Evolutionary conservation across 2,888 invertebrate genomes (phyloP).

Genomic region (Harmothoe impar): DNA sequence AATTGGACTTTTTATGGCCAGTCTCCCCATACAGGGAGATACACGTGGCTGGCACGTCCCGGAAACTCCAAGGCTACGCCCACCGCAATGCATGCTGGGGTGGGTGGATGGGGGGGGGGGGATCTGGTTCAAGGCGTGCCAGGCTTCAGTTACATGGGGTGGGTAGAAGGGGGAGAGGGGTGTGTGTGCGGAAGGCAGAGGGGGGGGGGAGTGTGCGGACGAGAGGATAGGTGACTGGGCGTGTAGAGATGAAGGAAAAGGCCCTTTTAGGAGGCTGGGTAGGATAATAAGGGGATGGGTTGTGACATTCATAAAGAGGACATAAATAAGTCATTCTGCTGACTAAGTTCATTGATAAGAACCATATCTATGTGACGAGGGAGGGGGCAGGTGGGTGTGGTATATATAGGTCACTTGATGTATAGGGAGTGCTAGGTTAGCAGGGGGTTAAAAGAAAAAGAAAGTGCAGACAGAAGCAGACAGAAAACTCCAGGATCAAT

Average conservation of each 20-base stretch:
- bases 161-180: neutral
- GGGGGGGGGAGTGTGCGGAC: neutral
- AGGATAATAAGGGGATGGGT: no score
- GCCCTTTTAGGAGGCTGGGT: no score
- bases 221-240: neutral
- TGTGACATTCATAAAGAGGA: no score
- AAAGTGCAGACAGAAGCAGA: neutral
- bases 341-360: no score
- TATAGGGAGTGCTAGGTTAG: neutral
- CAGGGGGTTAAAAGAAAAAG: neutral
- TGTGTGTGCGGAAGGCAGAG: neutral
- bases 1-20: slow-evolving; percentile 15
- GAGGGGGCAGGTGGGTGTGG: neutral
- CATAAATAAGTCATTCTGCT: no score
- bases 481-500: neutral
- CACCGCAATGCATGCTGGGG: neutral
- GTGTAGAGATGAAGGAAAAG: no score
- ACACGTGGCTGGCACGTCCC: neutral
- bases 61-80: neutral
- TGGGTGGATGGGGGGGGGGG: neutral
- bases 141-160: neutral
- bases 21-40: neutral
- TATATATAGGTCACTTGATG: neutral
- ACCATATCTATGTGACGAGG: neutral
- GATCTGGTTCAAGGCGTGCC: no score